phyloP scores from a whole-genome alignment of 2,797 vertebrate genomes.

The Enteromius viviparus region DNA sequence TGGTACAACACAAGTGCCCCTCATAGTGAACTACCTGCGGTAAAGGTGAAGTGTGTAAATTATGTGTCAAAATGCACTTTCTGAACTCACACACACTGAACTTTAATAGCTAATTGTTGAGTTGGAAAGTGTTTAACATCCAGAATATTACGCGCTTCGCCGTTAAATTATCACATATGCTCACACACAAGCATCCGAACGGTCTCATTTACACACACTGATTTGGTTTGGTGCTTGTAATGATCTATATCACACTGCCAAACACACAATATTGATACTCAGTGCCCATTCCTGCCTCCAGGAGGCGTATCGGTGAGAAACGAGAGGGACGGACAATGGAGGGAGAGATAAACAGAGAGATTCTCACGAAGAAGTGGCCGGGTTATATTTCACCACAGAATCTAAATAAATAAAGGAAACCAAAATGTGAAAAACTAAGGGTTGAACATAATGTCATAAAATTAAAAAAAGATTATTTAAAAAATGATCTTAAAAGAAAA shows the following conservation, averaged over 20 bases:
- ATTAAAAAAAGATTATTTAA: not conserved
- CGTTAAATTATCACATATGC: not conserved
- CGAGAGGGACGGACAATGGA: constrained; percentile 12
- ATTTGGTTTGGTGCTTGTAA: constrained; percentile 54
- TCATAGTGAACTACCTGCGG: constrained; percentile 6
- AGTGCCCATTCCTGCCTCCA: constrained; percentile 42
- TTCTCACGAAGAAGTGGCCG: not conserved
- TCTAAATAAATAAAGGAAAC: not conserved
- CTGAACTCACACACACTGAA: not conserved
- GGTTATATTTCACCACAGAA: not conserved
- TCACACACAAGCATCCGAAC: not conserved
- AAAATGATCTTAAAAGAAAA: not conserved
- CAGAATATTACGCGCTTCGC: not conserved
- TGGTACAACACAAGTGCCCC: constrained; percentile 14
- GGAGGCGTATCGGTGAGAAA: constrained; percentile 29
- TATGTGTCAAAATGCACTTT: not conserved
- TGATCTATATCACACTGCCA: constrained; percentile 49
- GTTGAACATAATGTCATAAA: not conserved
- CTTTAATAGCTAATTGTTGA: not conserved
- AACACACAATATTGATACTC: constrained; percentile 46
- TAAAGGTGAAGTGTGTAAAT: constrained; percentile 5
- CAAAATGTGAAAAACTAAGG: not conserved
- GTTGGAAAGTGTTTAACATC: constrained; percentile 8
- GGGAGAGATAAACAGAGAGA: constrained; percentile 20
- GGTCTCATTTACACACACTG: constrained; percentile 20